Base-by-base conservation (phyloP, 92 coral and sea anemone species). In the Epizoanthus rinbou region DNA sequence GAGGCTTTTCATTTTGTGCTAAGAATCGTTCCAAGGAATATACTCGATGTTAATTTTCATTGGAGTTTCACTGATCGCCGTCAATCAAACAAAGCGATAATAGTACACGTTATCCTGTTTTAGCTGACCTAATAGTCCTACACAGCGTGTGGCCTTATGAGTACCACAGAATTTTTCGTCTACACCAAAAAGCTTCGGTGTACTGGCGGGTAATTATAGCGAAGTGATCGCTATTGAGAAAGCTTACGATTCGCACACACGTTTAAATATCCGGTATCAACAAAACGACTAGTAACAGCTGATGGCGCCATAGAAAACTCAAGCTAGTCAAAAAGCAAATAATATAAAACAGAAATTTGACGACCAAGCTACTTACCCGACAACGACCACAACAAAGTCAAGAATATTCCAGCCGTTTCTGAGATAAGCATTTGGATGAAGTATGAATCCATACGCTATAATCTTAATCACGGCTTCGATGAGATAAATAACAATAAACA, bases 331-430 rank as follows among this genome's bases (percentile, higher is more conserved):
- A 52, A 75, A 66, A 15, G 45, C 39, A 56, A 69, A 28, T 47
- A 80, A 71, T 56, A 66, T 47, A 80, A 24, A 24, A 43, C 75
- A 47, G 17, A 60, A 37, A 14, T 65, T 43, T 45, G 39, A 50
- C 74, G 17, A 22, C 4, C 64, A 64, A 47, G 43, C 35, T 45
- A 88, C 99, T 80, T 87, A 96, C 99, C 99, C 99, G 23, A 96
- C 93, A 15, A 94, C 91, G 8, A 96, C 97, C 33, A 96, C 99
- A 50, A 95, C 94, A 84, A 96, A 96, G 75, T 96, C 99, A 70
- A 96, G 88, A 57, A 96, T 94, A 57, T 96, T 96, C 99, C 99
- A 96, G 24, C 99, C 99, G 83, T 96, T 96, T 86, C 99, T 85
- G 25, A 96, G 87, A 76, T 96, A 96, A 2, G 99, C 94, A 47